A percentile compares a stretch with the other conserved stretches of the same genome.
These are phyloP conservation scores for Laupala kohalensis DNA, from an alignment of 1,140 invertebrate genomes.

Conservation along the genomic window DNA sequence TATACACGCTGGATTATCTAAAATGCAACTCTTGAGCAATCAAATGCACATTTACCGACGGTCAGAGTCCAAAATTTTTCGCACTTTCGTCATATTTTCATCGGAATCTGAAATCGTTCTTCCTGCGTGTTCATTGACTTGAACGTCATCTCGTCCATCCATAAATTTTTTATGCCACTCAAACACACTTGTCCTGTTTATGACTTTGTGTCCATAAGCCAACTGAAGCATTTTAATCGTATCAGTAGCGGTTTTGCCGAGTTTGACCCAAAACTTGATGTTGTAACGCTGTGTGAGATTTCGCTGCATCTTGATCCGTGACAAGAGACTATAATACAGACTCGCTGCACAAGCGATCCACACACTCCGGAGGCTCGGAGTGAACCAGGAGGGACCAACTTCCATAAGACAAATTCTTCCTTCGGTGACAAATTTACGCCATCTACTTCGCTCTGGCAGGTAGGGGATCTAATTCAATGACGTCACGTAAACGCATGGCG, in stretches of 20 bases:
- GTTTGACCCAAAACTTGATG: slow-evolving; percentile 16
- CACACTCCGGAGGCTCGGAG: not conserved
- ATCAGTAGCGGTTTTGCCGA: slow-evolving; percentile 8
- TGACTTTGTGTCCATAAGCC: slow-evolving; percentile 8
- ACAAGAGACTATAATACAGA: not conserved
- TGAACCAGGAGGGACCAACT: no score
- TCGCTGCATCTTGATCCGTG: not conserved
- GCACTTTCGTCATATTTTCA: no score
- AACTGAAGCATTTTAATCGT: slow-evolving; percentile 8
- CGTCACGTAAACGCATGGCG: no score
- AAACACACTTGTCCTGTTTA: slow-evolving; percentile 8
- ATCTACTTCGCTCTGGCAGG: no score
- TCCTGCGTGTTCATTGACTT: no score
- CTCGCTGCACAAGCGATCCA: not conserved
- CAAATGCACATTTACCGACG: no score
- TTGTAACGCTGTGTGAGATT: slow-evolving; percentile 9
- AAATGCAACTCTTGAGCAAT: not conserved
- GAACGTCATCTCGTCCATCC: no score
- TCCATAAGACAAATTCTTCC: no score
- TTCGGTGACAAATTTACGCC: no score
- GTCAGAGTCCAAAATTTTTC: no score
- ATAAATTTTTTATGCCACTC: slow-evolving; percentile 1
- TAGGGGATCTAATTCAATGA: no score
- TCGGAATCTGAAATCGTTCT: no score
- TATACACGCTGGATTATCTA: not conserved